These are phyloP conservation scores for Aphodius sticticus DNA, from an alignment of 2,888 invertebrate species.

Conservation along the genomic window DNA sequence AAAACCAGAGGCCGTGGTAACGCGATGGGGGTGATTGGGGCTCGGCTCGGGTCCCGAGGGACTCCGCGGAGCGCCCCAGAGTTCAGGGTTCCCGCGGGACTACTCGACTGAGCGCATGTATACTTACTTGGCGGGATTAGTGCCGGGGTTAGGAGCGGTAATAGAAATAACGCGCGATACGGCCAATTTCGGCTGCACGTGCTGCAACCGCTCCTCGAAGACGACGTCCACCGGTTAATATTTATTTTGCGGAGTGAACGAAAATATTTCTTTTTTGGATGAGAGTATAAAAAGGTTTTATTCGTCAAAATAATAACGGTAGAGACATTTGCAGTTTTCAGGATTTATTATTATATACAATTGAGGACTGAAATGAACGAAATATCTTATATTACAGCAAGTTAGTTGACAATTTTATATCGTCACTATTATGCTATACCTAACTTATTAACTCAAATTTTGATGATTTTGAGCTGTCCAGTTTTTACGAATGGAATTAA, in stretches of 20 bases:
- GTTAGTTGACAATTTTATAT: too few species aligned
- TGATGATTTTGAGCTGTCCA: too few species aligned
- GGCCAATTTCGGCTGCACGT: not conserved
- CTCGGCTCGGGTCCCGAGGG: not conserved
- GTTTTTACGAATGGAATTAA: too few species aligned
- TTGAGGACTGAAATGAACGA: too few species aligned
- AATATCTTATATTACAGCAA: too few species aligned
- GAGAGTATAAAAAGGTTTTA: not conserved
- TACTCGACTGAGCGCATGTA: not conserved
- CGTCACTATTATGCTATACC: too few species aligned
- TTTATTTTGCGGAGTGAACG: not conserved
- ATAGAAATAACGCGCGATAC: not conserved
- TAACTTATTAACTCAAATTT: too few species aligned
- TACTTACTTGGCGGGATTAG: conserved; percentile 4
- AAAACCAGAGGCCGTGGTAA: not conserved
- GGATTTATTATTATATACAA: too few species aligned
- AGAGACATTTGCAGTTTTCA: too few species aligned
- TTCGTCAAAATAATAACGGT: too few species aligned
- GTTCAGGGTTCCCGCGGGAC: not conserved
- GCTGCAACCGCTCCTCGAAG: not conserved
- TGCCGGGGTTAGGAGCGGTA: not conserved
- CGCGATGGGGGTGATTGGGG: not conserved
- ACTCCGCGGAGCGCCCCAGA: not conserved
- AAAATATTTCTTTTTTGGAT: not conserved
- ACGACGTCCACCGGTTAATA: not conserved